A percentile compares a stretch with the other conserved stretches of the same genome.
phyloP scores from a whole-genome alignment of 2,113 vertebrate species.

The Myotis brandtii region DNA sequence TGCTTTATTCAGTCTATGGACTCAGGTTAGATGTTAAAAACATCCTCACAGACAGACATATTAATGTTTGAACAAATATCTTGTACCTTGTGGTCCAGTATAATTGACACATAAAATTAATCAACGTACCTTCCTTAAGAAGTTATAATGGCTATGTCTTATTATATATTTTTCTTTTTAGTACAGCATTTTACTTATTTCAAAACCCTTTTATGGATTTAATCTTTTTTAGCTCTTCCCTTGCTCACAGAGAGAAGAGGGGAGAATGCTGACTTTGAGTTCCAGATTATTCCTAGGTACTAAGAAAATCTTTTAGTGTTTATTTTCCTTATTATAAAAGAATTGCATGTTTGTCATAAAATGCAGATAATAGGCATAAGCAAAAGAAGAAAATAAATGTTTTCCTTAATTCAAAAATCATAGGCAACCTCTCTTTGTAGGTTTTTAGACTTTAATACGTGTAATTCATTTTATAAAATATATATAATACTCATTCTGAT shows the following conservation, averaged over 20 bases:
- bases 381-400: slow-evolving; percentile 32
- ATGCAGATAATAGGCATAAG: neutral
- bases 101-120: slow-evolving; percentile 17
- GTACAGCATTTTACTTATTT: slow-evolving; percentile 10
- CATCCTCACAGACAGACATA: neutral
- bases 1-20: neutral
- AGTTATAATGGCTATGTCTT: neutral
- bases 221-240: neutral
- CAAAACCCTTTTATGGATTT: slow-evolving; percentile 11
- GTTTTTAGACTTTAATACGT: neutral
- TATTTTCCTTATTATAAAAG: slow-evolving; percentile 39
- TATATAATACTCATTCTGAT: neutral
- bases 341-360: slow-evolving; percentile 19
- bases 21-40: neutral
- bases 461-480: slow-evolving; percentile 11
- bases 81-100: neutral
- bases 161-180: neutral
- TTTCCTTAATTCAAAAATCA: slow-evolving; percentile 33
- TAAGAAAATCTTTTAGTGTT: neutral
- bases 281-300: slow-evolving; percentile 35
- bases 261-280: neutral
- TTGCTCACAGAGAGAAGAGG: neutral
- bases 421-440: neutral
- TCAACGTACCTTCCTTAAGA: neutral
- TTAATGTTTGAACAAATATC: slow-evolving; percentile 18